These are phyloP conservation scores for Bubo blakistoni DNA, from an alignment of 2,113 vertebrate genomes.

Conservation along the genomic window DNA sequence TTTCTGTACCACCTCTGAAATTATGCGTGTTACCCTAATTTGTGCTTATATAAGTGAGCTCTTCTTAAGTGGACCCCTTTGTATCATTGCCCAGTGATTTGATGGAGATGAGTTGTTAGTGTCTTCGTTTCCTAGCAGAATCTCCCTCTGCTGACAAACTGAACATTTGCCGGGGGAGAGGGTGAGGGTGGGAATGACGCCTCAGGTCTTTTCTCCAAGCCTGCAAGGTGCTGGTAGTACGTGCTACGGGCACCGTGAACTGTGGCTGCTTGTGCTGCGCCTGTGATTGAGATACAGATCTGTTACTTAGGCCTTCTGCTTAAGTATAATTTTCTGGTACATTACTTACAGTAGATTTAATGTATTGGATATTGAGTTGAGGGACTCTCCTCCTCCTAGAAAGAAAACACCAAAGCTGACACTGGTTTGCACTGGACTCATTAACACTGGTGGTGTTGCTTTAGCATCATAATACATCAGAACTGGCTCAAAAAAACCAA, in stretches of 20 bases:
- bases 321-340: not conserved
- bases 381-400: not conserved
- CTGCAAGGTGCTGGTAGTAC: not conserved
- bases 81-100: not conserved
- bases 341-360: not conserved
- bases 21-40: not conserved
- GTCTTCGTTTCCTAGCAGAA: not conserved
- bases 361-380: not conserved
- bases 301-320: not conserved
- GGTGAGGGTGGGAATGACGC: not conserved
- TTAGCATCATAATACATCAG: not conserved
- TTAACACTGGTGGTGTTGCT: not conserved
- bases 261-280: not conserved
- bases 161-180: not conserved
- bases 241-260: rapidly evolving
- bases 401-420: not conserved
- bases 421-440: not conserved
- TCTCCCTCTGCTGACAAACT: not conserved
- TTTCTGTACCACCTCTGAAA: not conserved
- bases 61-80: not conserved
- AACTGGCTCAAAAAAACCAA: not conserved
- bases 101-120: not conserved
- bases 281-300: not conserved
- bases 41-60: not conserved
- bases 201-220: not conserved